Conservation (phyloP, 2,888 invertebrate genomes). For the Caenorhabditis parvicauda region DNA sequence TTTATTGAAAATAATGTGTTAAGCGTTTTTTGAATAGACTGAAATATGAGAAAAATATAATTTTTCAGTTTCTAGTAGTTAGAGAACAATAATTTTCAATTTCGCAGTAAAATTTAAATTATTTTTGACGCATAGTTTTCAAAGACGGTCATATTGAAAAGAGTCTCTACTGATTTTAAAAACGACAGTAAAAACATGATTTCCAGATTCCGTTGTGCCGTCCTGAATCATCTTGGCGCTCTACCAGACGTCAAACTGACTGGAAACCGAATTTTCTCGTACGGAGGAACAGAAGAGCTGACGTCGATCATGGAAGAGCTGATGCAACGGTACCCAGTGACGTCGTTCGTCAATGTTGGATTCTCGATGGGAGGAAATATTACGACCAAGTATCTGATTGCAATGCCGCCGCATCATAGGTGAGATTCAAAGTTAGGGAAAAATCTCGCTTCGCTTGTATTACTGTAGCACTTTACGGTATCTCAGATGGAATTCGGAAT, state of each 20-base stretch:
- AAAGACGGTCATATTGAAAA: neutral
- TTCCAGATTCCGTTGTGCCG: conserved; percentile 85
- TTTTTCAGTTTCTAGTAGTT: too few species aligned
- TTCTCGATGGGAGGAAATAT: conserved; percentile 92
- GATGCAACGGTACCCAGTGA: conserved; percentile 72
- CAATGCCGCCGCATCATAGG: conserved; percentile 66
- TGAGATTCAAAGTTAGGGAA: conserved; percentile 4
- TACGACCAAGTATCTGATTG: conserved; percentile 87
- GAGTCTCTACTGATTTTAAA: neutral
- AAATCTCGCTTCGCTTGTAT: too few species aligned
- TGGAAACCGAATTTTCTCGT: conserved; percentile 83
- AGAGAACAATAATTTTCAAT: too few species aligned
- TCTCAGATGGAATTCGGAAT: too few species aligned
- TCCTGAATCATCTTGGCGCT: conserved; percentile 89
- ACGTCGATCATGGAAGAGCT: conserved; percentile 79
- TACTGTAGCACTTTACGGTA: neutral
- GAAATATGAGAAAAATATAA: too few species aligned
- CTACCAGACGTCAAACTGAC: conserved; percentile 81
- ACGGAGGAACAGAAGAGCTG: conserved; percentile 86
- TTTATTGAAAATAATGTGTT: too few species aligned
- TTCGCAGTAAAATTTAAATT: too few species aligned
- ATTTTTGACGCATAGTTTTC: neutral
- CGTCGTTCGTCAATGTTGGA: conserved; percentile 79
- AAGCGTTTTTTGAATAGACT: too few species aligned
- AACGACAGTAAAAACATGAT: too few species aligned